Conservation (phyloP, 2,113 vertebrate species). For the Lophius piscatorius region DNA sequence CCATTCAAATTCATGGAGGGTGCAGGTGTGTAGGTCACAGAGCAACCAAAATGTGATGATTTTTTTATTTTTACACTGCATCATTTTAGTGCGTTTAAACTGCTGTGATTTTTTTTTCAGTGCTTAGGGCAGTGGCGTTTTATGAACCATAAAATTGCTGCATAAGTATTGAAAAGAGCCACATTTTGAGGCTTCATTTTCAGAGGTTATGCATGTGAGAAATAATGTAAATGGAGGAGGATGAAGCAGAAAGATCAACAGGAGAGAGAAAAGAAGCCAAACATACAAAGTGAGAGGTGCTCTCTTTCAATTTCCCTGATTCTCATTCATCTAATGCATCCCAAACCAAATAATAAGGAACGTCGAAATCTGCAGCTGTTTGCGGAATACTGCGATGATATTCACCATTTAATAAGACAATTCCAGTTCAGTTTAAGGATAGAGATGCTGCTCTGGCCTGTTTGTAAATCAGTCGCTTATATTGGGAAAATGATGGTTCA, state of each 20-base stretch:
- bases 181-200: slow-evolving; percentile 17
- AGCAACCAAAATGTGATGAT: slow-evolving; percentile 9
- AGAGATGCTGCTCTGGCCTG: not conserved
- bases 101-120: too few relatives aligned
- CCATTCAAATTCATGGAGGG: slow-evolving; percentile 57
- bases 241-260: too few relatives aligned
- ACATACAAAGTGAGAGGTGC: not conserved
- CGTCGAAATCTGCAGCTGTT: not conserved
- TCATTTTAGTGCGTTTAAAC: too few relatives aligned
- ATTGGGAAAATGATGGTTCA: slow-evolving; percentile 28
- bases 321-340: not conserved
- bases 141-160: not conserved
- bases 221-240: not conserved
- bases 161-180: not conserved
- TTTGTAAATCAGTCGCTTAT: slow-evolving; percentile 24
- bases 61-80: too few relatives aligned
- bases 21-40: slow-evolving; percentile 8
- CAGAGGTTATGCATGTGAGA: slow-evolving; percentile 1
- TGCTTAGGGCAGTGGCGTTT: not conserved
- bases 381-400: slow-evolving; percentile 15
- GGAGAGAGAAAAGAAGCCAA: slow-evolving; percentile 2
- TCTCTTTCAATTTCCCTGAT: slow-evolving; percentile 1
- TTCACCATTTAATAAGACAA: not conserved
- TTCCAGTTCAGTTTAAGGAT: too few relatives aligned
- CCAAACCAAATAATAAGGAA: not conserved